Evolutionary conservation across 2,113 vertebrate species (phyloP), one percentile per base, ranked within the genome.

Genomic region (Carollia perspicillata): DNA sequence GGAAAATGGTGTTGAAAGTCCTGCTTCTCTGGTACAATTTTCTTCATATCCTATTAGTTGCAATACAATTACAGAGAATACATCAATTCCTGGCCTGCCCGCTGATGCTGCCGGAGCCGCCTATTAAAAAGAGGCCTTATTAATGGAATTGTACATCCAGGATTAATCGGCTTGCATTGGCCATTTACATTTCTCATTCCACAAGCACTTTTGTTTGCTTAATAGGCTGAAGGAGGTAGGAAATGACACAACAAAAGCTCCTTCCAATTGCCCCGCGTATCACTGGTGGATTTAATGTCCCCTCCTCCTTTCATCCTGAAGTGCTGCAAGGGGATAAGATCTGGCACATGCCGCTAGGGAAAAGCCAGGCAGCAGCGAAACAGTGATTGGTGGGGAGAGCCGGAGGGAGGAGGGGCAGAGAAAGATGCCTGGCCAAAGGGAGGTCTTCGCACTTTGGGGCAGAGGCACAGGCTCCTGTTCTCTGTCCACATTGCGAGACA

Each of bases 131-230:
- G 97, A 95, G 69, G 97, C 83, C 97, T 98, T 98, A 98, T 99
- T 98, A 99, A 98, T 98, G 98, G 98, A 98, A 98, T 98, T 97
- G 98, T 98, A 98, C 98, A 98, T 97, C 97, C 97, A 98, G 98
- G 98, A 99, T 98, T 99, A 98, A 98, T 98, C 98, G 96, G 98
- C 98, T 98, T 26, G 88, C 16, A 0, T 90, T 95, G 98, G 97
- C 98, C 98, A 98, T 98, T 98, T 98, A 98, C 98, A 99, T 98
- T 98, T 98, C 98, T 98, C 98, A 98, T 98, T 98, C 98, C 97
- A 97, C 98, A 98, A 98, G 98, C 98, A 98, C 98, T 98, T 98
- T 98, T 98, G 98, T 98, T 98, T 98, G 98, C 98, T 98, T 98
- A 99, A 99, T 98, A 98, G 98, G 97, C 98, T 99, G 98, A 98